A percentile compares a stretch with the other conserved stretches of the same genome.
Conservation (phyloP, 2,797 vertebrate species). For the Macropodus opercularis region DNA sequence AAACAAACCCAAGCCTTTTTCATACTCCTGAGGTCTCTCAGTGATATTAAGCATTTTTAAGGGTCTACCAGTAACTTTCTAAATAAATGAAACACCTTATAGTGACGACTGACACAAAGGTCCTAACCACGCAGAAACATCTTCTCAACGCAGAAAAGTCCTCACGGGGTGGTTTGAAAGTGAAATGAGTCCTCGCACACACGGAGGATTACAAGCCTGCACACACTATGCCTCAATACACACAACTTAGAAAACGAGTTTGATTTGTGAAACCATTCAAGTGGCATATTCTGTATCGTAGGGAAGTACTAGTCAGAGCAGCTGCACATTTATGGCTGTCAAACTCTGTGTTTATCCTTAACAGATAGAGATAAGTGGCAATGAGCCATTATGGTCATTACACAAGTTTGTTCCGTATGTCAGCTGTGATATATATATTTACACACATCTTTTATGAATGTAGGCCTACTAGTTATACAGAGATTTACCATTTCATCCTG, state of each 20-base stretch:
- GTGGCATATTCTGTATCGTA: not conserved
- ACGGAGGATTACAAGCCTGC: not conserved
- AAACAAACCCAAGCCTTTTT: constrained; percentile 27
- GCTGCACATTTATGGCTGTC: too few relatives aligned
- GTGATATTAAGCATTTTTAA: not conserved
- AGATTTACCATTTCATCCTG: not conserved
- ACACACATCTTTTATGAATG: not conserved
- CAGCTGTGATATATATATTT: not conserved
- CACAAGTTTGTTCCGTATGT: not conserved
- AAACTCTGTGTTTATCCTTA: not conserved
- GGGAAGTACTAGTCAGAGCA: not conserved
- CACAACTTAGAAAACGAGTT: constrained; percentile 1
- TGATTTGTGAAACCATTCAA: not conserved
- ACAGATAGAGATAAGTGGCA: not conserved
- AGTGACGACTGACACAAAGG: too few relatives aligned
- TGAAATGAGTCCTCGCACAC: not conserved
- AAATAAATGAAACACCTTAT: too few relatives aligned
- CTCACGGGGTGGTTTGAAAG: not conserved
- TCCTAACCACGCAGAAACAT: too few relatives aligned
- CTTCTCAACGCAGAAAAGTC: not conserved
- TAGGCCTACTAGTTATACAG: not conserved
- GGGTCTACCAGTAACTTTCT: too few relatives aligned
- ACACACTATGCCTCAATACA: not conserved
- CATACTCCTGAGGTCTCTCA: not conserved
- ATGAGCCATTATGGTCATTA: too few relatives aligned